Conservation (phyloP, 2,888 invertebrate species). For the Apantesis nais region DNA sequence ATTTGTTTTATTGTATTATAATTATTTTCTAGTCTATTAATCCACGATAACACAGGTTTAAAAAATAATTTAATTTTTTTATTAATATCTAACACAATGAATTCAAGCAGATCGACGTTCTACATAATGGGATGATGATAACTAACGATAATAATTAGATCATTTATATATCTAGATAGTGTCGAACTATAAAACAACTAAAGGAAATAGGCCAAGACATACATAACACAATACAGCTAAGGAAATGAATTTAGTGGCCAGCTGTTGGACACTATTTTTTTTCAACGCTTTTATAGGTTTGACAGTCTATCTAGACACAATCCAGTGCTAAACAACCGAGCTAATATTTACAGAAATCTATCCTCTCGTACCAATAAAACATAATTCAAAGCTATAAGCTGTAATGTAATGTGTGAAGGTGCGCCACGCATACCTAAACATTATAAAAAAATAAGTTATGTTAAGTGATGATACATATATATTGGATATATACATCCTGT, state of each 20-base stretch:
- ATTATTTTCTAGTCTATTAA: too few species aligned
- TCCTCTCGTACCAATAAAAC: too few species aligned
- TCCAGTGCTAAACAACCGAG: too few species aligned
- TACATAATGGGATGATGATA: conserved; percentile 33
- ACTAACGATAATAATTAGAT: conserved; percentile 9
- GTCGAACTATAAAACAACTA: not conserved
- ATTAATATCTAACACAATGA: not conserved
- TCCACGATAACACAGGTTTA: not conserved
- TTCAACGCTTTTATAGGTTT: not conserved
- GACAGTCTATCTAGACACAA: not conserved
- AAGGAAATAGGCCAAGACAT: not conserved
- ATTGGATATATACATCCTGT: too few species aligned
- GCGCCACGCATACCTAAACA: too few species aligned
- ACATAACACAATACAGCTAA: not conserved
- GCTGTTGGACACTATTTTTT: not conserved
- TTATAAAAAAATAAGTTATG: too few species aligned
- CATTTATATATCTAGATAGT: not conserved
- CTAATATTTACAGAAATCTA: too few species aligned
- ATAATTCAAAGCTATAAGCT: too few species aligned
- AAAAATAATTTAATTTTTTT: not conserved
- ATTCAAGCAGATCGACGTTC: conserved; percentile 41
- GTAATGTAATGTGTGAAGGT: too few species aligned
- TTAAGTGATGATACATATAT: too few species aligned
- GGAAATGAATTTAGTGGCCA: not conserved
- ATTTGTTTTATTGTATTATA: not conserved